Base-by-base conservation (phyloP, 2,113 vertebrate genomes). In the Oreochromis tanganicae region DNA sequence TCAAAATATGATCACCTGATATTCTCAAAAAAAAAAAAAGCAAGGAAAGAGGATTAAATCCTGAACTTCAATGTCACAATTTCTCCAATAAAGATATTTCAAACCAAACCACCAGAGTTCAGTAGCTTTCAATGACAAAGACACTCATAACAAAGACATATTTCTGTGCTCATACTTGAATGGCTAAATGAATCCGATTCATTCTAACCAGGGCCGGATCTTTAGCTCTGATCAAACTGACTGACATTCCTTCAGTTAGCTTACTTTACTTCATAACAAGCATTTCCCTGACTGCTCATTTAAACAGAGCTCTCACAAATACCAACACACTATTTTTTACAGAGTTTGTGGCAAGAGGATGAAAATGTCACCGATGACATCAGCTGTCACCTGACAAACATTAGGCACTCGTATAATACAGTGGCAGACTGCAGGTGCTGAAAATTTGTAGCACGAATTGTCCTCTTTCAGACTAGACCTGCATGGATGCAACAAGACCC, bases 381-480 rank as follows among this genome's bases (percentile, higher is more conserved):
- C 61, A 78, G 21, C 46, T 56, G 71, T 83, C 68, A 87, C 52
- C 85, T 75, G 81, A 80, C 87, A 80, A 81, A 85, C 71, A 80
- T 81, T 84, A 93, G 92, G 92, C 91, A 92, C 91, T 94, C 82
- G 24, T 68, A 90, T 80, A 78, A 85, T 87, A 92, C 85, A 86
- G 82, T 27, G 75, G 38, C 34, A 75, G 79, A 85, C 88, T 84
- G 63, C 81, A 55, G 57, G 63, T n/a, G 84, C 84, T 87, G 85
- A 38, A 84, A 86, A 52, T 66, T 21, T 46, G 56, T 1, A 82
- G 85, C 81, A 83, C 59, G 82, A 78, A 29, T n/a, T 38, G 75
- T 61, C 81, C 68, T 82, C 61, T 85, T 55, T 90, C 84, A 85
- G 56, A 9, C 48, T 29, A 17, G 78, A 87, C 85, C 79, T 50